Conservation (phyloP, 1,140 invertebrate genomes). For the Drosophila ficusphila region DNA sequence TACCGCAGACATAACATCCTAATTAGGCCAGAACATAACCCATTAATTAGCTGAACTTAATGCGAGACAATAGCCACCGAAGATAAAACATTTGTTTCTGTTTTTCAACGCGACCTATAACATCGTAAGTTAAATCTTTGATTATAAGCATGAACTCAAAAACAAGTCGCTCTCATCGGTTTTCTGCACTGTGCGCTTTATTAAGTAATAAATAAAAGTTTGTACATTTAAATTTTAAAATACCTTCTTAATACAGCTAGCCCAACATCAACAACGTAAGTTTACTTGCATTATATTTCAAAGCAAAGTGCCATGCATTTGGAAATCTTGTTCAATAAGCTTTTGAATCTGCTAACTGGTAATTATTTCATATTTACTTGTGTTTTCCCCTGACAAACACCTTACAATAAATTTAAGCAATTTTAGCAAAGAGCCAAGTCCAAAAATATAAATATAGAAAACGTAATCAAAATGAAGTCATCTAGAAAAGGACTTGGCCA, state of each 20-base stretch:
- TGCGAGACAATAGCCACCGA: not conserved
- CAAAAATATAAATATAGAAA: slow-evolving; percentile 30
- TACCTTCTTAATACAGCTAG: too few species aligned
- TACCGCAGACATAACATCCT: slow-evolving; percentile 57
- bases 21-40: slow-evolving; percentile 56
- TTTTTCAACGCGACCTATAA: not conserved
- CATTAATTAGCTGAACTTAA: slow-evolving; percentile 59
- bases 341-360: too few species aligned
- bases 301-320: not conserved
- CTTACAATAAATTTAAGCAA: not conserved
- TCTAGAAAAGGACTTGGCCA: slow-evolving; percentile 22
- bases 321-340: not conserved
- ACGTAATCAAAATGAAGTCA: slow-evolving; percentile 17
- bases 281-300: too few species aligned
- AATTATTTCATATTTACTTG: not conserved
- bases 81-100: not conserved
- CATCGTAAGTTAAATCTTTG: too few species aligned
- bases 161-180: too few species aligned
- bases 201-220: too few species aligned
- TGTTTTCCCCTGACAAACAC: not conserved
- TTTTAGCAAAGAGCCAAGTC: not conserved
- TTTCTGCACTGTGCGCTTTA: too few species aligned
- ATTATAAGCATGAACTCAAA: too few species aligned
- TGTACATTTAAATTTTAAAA: too few species aligned
- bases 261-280: too few species aligned